phyloP scores from a whole-genome alignment of 2,797 vertebrate species.

The Pangasius mekongensis region DNA sequence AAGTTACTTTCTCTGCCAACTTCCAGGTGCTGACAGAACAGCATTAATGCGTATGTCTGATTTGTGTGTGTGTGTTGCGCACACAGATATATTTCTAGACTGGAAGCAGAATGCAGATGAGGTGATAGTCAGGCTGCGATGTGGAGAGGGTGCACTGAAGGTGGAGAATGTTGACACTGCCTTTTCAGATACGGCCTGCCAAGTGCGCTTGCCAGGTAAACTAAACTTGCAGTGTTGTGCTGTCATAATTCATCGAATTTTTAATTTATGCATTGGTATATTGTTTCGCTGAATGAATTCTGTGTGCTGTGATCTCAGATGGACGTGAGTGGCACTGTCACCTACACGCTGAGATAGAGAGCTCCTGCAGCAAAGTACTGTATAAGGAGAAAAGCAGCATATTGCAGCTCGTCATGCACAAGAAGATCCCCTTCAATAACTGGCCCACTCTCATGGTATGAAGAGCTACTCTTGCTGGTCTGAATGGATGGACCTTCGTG shows the following conservation, averaged over 20 bases:
- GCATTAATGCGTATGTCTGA: conserved; percentile 3
- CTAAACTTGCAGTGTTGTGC: not conserved
- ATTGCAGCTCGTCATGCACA: conserved; percentile 88
- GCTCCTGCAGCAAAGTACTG: conserved; percentile 91
- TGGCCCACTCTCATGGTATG: conserved; percentile 91
- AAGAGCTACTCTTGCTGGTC: not conserved
- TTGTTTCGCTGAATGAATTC: not conserved
- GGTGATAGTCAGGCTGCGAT: conserved; percentile 87
- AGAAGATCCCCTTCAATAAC: conserved; percentile 92
- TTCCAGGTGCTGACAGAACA: not conserved
- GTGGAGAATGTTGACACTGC: conserved; percentile 82
- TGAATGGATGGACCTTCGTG: not conserved
- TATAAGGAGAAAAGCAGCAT: conserved; percentile 88
- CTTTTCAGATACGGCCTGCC: conserved; percentile 89
- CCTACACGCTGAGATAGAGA: conserved; percentile 91
- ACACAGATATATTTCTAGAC: conserved; percentile 87
- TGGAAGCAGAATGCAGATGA: conserved; percentile 95
- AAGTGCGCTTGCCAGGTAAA: conserved; percentile 82
- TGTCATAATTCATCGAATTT: not conserved
- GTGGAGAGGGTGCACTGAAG: conserved; percentile 79
- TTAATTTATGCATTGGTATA: not conserved
- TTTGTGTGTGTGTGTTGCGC: conserved; percentile 30
- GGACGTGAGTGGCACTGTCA: conserved; percentile 91
- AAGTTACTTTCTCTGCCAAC: not conserved
- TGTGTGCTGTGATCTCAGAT: conserved; percentile 69